These are phyloP conservation scores for Timema cristinae DNA, from an alignment of 2,888 invertebrate genomes.

Conservation along the genomic window DNA sequence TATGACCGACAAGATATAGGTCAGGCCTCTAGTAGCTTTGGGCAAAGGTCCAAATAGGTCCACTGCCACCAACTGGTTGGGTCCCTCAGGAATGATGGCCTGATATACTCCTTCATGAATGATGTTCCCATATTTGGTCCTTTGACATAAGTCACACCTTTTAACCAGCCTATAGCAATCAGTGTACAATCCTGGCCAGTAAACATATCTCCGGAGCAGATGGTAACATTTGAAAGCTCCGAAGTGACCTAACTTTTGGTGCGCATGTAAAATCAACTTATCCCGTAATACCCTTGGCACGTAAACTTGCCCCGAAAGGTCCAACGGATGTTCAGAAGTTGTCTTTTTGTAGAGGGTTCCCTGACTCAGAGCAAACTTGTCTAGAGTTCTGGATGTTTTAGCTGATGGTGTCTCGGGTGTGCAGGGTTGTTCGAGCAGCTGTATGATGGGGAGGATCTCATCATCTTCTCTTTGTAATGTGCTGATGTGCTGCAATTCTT, in stretches of 20 bases:
- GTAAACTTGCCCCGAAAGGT: not conserved
- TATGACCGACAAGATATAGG: not conserved
- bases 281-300: not conserved
- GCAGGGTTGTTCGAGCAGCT: no score
- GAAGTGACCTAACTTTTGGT: not conserved
- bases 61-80: not conserved
- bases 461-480: no score
- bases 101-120: not conserved
- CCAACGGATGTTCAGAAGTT: no score
- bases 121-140: not conserved
- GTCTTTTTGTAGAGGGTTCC: no score
- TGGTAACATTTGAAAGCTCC: not conserved
- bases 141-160: not conserved
- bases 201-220: not conserved
- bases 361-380: no score
- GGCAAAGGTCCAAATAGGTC: conserved; percentile 11
- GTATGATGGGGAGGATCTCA: no score
- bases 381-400: no score
- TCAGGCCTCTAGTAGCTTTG: not conserved
- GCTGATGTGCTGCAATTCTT: no score
- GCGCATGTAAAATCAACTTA: not conserved
- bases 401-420: no score
- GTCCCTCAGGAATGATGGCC: conserved; percentile 2
- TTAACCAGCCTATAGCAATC: not conserved
- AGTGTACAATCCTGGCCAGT: not conserved